Conservation (phyloP, 2,113 vertebrate genomes). For the Trichomycterus rosablanca region DNA sequence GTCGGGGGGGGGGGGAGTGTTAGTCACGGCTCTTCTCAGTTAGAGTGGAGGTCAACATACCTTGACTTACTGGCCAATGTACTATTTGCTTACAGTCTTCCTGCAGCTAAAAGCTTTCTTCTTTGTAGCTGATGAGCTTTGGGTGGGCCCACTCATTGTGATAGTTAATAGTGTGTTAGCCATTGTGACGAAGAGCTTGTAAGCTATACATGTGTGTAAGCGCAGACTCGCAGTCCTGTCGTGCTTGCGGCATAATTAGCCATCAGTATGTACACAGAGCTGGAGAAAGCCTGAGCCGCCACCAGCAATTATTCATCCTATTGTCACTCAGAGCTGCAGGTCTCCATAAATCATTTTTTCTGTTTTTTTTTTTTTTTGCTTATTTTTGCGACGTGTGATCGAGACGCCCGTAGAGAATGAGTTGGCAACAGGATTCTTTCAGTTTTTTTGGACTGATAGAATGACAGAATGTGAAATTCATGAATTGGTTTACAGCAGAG, state of each 20-base stretch:
- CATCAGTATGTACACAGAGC: conserved; percentile 19
- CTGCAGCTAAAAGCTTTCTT: too few relatives aligned
- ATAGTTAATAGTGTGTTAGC: conserved; percentile 8
- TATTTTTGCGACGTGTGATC: conserved; percentile 17
- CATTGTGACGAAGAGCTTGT: conserved; percentile 16
- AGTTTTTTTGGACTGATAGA: conserved; percentile 9
- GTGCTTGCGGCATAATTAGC: conserved; percentile 38
- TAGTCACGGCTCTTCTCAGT: too few relatives aligned
- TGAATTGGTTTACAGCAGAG: conserved; percentile 17
- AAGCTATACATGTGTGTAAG: conserved; percentile 21
- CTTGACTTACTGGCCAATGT: too few relatives aligned
- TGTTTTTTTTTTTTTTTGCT: conserved; percentile 14
- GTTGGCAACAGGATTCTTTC: conserved; percentile 15
- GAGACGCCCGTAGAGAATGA: conserved; percentile 21
- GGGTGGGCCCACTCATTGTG: background rate
- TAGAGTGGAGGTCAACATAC: too few relatives aligned
- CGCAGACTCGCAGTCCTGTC: conserved; percentile 27
- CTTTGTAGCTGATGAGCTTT: too few relatives aligned
- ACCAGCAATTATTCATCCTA: conserved; percentile 39
- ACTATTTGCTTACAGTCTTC: too few relatives aligned
- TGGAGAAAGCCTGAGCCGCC: conserved; percentile 35
- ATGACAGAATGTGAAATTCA: conserved; percentile 30
- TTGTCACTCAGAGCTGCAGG: conserved; percentile 33
- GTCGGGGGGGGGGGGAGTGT: too few relatives aligned
- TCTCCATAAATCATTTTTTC: conserved; percentile 36